phyloP scores from a whole-genome alignment of 92 coral and sea anemone species.

The Zoanthus solanderi region DNA sequence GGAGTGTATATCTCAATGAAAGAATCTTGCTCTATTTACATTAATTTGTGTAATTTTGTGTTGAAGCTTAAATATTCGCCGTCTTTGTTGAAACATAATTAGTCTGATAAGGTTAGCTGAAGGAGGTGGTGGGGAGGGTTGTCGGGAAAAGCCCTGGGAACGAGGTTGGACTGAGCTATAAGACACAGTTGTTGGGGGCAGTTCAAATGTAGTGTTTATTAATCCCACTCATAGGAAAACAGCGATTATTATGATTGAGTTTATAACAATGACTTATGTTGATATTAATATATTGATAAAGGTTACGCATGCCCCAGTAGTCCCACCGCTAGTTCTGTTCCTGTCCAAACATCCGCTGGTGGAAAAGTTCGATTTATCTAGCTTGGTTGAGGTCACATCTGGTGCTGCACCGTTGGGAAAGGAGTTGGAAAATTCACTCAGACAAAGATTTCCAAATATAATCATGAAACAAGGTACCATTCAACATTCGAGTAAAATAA shows the following conservation, averaged over 20 bases:
- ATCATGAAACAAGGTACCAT: slow-evolving; percentile 23
- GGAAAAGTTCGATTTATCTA: slow-evolving; percentile 75
- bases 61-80: too few relatives aligned
- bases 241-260: not conserved
- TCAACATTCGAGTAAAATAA: not conserved
- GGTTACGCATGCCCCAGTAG: slow-evolving; percentile 78
- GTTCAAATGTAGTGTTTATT: too few relatives aligned
- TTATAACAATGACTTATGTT: not conserved
- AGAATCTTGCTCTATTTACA: too few relatives aligned
- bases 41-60: too few relatives aligned
- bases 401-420: slow-evolving; percentile 85
- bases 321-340: slow-evolving; percentile 79
- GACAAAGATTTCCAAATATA: slow-evolving; percentile 56
- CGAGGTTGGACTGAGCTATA: too few relatives aligned
- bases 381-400: slow-evolving; percentile 66
- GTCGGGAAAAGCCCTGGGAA: too few relatives aligned
- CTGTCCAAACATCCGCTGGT: slow-evolving; percentile 78
- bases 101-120: too few relatives aligned
- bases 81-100: too few relatives aligned
- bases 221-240: not conserved
- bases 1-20: too few relatives aligned
- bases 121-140: too few relatives aligned
- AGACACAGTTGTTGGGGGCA: too few relatives aligned
- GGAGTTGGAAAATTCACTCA: slow-evolving; percentile 67
- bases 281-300: not conserved